Base-by-base conservation (phyloP, 2,113 vertebrate genomes). In the Amphiprion ocellaris region DNA sequence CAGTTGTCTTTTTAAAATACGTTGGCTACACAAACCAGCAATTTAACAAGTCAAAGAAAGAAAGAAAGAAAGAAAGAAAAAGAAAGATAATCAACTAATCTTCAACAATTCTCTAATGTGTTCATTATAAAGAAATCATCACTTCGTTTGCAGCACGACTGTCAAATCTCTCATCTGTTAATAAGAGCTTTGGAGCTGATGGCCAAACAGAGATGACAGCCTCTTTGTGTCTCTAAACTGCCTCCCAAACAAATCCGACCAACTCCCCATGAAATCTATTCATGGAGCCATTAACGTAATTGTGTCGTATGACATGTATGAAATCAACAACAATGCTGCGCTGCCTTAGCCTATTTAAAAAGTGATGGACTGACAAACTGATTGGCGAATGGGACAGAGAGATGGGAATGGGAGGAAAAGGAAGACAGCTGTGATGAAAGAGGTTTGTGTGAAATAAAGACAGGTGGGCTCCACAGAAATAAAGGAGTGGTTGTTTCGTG, bases 231-330 rank as follows among this genome's bases (percentile, higher is more conserved):
- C 81, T 80, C 68, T 30, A 67, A 76, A 88, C 82, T 60, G 84
- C 75, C 89, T 83, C 86, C 83, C 66, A 78, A 88, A 89, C 87
- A 86, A 84, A 90, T 78, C 80, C 79, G 0, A 73, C 69, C 54
- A 78, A 72, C 86, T 86, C 84, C 17, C 72, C 66, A 64, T 83
- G 82, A 92, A 92, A 89, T 89, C 88, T 79, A 86, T 92, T 92
- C 85, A 92, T 15, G 63, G 66, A 77, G 77, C 77, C 77, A 89
- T 87, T 79, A 85, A 78, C 33, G 69, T 82, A 90, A 92, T 91
- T 92, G 92, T 93, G 90, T 90, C 87, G 71, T 26, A 72, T 93
- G 92, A 88, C 90, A 87, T 84, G 90, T 92, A 90, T 90, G 87
- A 93, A 92, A 92, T 90, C 85, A 78, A 58, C 87, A 88, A 90